Evolutionary conservation across 2,888 invertebrate species (phyloP), one percentile per base, ranked within the genome.

Genomic region (Orgyia antiqua): DNA sequence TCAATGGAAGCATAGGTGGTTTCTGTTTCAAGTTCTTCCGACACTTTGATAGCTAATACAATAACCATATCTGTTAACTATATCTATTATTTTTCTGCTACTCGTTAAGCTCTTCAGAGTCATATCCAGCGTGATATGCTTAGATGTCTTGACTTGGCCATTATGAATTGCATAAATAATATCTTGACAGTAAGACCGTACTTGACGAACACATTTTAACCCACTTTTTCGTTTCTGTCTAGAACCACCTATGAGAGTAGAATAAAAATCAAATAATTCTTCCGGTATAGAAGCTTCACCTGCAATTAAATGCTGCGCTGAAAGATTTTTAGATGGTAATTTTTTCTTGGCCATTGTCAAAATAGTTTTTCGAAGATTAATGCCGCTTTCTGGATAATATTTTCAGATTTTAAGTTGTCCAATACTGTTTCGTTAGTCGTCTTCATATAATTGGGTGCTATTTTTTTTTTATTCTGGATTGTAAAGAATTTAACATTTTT

Each of bases 341-440:
- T 47, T 40, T 29, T 38, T 38, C 12, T 36, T 26, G n/a, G 45
- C 43, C 29, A 49, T 39, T 39, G n/a, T n/a, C n/a, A n/a, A n/a
- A n/a, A n/a, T n/a, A n/a, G n/a, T n/a, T n/a, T n/a, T n/a, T n/a
- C n/a, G n/a, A n/a, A n/a, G n/a, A n/a, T n/a, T n/a, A n/a, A n/a
- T n/a, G n/a, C n/a, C n/a, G n/a, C n/a, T n/a, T n/a, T n/a, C n/a
- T n/a, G n/a, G n/a, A n/a, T n/a, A n/a, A n/a, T n/a, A n/a, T n/a
- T n/a, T n/a, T n/a, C n/a, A n/a, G n/a, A n/a, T n/a, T n/a, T n/a
- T n/a, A n/a, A n/a, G n/a, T n/a, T n/a, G n/a, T n/a, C n/a, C n/a
- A n/a, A n/a, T n/a, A n/a, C n/a, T n/a, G n/a, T n/a, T n/a, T n/a
- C n/a, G n/a, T n/a, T n/a, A n/a, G n/a, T n/a, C n/a, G n/a, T n/a